phyloP scores from a whole-genome alignment of 2,888 invertebrate genomes.

The Aleiodes alternator region DNA sequence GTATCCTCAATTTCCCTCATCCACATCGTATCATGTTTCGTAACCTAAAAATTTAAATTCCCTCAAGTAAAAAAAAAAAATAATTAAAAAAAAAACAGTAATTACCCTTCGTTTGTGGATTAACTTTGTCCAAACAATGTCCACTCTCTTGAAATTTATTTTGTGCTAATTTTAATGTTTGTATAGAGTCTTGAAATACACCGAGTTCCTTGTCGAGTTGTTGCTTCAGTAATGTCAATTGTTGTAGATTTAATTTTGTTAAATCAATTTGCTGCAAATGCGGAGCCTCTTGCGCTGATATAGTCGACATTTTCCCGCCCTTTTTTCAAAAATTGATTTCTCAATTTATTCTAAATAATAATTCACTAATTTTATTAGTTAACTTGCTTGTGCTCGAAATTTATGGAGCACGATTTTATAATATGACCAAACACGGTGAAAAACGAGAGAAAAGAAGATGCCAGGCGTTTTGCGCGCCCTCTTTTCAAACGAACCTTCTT shows the following conservation, averaged over 20 bases:
- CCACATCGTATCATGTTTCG: constrained; percentile 31
- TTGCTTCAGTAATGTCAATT: constrained; percentile 89
- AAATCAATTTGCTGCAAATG: constrained; percentile 88
- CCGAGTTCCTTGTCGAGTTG: constrained; percentile 93
- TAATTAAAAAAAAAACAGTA: neutral
- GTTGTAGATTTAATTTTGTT: constrained; percentile 86
- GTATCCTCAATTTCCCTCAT: too few relatives aligned
- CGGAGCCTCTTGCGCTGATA: constrained; percentile 80
- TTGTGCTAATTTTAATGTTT: constrained; percentile 92
- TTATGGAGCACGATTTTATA: neutral
- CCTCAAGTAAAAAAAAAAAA: constrained; percentile 4
- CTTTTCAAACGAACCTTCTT: neutral
- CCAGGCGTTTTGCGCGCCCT: neutral
- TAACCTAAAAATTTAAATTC: constrained; percentile 41
- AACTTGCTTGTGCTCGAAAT: neutral
- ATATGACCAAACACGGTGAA: constrained; percentile 58
- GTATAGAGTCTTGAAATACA: constrained; percentile 92
- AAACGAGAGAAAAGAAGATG: constrained; percentile 5
- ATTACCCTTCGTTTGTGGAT: constrained; percentile 83
- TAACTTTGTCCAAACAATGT: constrained; percentile 88
- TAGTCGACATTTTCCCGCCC: constrained; percentile 77
- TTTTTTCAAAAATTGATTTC: constrained; percentile 49
- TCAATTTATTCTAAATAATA: neutral
- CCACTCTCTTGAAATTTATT: constrained; percentile 92
- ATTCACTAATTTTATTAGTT: neutral